These are phyloP conservation scores for Poecilia gillii DNA, from an alignment of 2,797 vertebrate species.

Conservation along the genomic window DNA sequence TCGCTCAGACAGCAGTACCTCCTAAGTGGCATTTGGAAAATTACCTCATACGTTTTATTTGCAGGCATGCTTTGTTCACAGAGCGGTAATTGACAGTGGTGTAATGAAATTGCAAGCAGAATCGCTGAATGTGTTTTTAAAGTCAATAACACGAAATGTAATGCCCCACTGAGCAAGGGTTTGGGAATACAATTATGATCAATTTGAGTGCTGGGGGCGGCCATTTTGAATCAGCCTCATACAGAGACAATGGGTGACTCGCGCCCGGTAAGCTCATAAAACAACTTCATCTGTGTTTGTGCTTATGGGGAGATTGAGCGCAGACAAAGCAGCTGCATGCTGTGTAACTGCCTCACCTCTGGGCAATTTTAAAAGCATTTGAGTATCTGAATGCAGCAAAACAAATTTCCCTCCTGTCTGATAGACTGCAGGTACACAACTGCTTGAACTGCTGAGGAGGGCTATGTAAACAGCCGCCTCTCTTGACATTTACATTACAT, in stretches of 20 bases:
- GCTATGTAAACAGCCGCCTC: constrained; percentile 12
- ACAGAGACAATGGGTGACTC: constrained; percentile 74
- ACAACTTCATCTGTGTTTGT: constrained; percentile 71
- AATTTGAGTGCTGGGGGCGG: constrained; percentile 77
- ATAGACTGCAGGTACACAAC: constrained; percentile 19
- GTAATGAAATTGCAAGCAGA: constrained; percentile 78
- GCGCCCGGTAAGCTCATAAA: constrained; percentile 70
- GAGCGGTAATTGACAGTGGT: constrained; percentile 77
- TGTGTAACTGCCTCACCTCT: constrained; percentile 66
- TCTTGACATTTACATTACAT: constrained; percentile 8
- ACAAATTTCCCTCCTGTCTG: constrained; percentile 31
- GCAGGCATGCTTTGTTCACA: constrained; percentile 69
- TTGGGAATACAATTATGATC: constrained; percentile 81
- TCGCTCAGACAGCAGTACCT: constrained; percentile 68
- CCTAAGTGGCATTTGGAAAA: constrained; percentile 79
- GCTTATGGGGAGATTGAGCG: constrained; percentile 70
- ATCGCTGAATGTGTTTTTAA: constrained; percentile 81
- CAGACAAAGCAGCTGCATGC: constrained; percentile 69
- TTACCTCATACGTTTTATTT: constrained; percentile 80
- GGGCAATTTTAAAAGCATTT: constrained; percentile 46
- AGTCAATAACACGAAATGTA: constrained; percentile 81
- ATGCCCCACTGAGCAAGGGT: constrained; percentile 78
- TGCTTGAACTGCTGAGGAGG: constrained; percentile 13
- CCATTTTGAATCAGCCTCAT: constrained; percentile 80
- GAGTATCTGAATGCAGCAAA: constrained; percentile 44